phyloP scores from a whole-genome alignment of 2,113 vertebrate species.

The Cephalopholis sonnerati region DNA sequence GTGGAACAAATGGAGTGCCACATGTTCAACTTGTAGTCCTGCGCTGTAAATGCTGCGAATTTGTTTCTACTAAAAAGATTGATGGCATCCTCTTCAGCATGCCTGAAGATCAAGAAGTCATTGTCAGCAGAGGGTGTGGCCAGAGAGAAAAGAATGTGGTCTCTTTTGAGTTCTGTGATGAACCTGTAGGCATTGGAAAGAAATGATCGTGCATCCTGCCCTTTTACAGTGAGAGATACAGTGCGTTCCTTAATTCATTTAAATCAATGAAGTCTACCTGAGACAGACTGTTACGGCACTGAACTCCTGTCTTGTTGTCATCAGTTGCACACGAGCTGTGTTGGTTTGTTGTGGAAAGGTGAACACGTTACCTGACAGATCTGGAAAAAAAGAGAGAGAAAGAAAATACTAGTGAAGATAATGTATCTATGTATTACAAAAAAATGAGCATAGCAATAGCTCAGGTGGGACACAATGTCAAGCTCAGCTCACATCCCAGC shows the following conservation, averaged over 20 bases:
- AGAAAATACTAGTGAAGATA: no score
- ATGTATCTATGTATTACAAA: no score
- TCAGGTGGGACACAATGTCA: no score
- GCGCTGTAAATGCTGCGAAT: accelerated
- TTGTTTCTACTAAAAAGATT: accelerated
- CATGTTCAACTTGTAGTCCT: slow-evolving; percentile 42
- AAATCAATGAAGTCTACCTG: slow-evolving; percentile 17
- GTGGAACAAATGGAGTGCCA: slow-evolving; percentile 76
- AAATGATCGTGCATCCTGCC: neutral
- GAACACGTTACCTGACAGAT: slow-evolving; percentile 68
- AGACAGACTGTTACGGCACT: slow-evolving; percentile 40
- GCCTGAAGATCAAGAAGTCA: slow-evolving; percentile 34
- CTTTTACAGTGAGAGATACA: neutral
- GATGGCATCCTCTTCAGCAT: neutral
- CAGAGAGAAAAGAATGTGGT: slow-evolving; percentile 51
- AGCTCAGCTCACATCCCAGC: no score
- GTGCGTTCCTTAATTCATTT: neutral
- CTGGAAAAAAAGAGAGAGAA: slow-evolving; percentile 13
- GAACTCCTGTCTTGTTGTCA: slow-evolving; percentile 12
- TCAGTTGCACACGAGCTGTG: slow-evolving; percentile 51
- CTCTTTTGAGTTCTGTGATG: slow-evolving; percentile 54
- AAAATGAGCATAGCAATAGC: no score
- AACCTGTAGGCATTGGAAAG: slow-evolving; percentile 30
- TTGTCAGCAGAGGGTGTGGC: neutral
- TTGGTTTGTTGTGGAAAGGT: slow-evolving; percentile 55